Evolutionary conservation across 2,113 vertebrate species (phyloP).

Genomic region (Cebidichthys violaceus): DNA sequence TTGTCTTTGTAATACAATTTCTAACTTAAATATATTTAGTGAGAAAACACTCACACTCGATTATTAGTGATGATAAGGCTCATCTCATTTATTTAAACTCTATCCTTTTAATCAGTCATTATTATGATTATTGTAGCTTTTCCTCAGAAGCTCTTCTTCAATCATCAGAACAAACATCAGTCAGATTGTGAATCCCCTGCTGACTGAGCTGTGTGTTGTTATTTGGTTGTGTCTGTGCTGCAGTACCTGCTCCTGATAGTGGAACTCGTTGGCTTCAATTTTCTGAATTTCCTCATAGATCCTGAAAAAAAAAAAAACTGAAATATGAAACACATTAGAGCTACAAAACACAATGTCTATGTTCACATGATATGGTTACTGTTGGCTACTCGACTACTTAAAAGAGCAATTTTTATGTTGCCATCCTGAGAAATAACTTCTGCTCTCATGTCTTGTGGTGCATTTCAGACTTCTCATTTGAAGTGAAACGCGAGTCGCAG

Average conservation of each 20-base stretch:
- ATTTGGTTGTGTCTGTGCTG: neutral
- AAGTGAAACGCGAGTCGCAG: neutral
- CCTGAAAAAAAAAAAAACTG: conserved; percentile 73
- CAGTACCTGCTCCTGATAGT: conserved; percentile 95
- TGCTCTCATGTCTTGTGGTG: neutral
- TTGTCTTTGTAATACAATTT: neutral
- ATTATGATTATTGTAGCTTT: neutral
- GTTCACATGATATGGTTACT: neutral
- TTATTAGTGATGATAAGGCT: neutral
- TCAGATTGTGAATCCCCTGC: neutral
- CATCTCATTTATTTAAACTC: neutral
- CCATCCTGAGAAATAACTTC: neutral
- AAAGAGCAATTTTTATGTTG: neutral
- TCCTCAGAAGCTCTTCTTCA: neutral
- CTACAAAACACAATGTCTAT: neutral
- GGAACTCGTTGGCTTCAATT: conserved; percentile 96
- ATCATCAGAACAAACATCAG: neutral
- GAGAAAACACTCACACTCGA: neutral
- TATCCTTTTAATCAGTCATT: neutral
- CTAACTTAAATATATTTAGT: neutral
- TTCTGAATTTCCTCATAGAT: conserved; percentile 98
- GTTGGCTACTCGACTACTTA: neutral
- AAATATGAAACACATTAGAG: neutral
- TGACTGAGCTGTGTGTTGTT: neutral
- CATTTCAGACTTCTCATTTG: neutral